Percentiles rank a stretch among this genome's conserved stretches.
These are phyloP conservation scores for Protophormia terraenovae DNA, from an alignment of 2,888 invertebrate genomes.

Conservation along the genomic window DNA sequence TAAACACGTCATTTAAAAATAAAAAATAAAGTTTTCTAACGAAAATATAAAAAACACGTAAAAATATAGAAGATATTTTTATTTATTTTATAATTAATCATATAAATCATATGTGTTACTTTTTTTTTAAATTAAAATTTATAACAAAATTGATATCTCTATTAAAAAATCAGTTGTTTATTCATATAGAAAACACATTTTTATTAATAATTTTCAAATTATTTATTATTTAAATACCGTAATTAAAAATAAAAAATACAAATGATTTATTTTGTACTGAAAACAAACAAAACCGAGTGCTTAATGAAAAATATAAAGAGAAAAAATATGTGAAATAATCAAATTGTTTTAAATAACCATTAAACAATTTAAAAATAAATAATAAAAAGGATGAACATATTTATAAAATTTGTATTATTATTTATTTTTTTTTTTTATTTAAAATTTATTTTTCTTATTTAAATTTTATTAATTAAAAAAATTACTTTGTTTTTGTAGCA, in stretches of 20 bases:
- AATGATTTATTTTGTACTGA: no score
- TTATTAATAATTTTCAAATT: no score
- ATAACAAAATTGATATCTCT: neutral
- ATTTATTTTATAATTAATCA: neutral
- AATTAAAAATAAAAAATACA: no score
- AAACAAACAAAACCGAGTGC: no score
- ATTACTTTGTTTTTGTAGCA: neutral
- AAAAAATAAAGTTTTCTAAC: neutral
- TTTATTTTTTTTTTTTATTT: no score
- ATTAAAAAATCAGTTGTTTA: conserved; percentile 6
- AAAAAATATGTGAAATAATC: no score
- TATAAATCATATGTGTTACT: neutral
- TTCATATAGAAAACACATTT: conserved; percentile 1
- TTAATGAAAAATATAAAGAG: no score
- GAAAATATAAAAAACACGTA: neutral
- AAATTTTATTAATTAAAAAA: conserved; percentile 25
- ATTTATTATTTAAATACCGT: neutral
- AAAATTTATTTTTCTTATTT: neutral
- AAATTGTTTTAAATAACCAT: no score
- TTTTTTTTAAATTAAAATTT: conserved; percentile 16
- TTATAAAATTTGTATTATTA: conserved; percentile 1
- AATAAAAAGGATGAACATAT: neutral
- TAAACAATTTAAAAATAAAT: neutral
- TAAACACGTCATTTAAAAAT: neutral
- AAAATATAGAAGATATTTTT: neutral